Evolutionary conservation across 1,140 invertebrate genomes (phyloP).

Genomic region (Diplogasteroides magnus): DNA sequence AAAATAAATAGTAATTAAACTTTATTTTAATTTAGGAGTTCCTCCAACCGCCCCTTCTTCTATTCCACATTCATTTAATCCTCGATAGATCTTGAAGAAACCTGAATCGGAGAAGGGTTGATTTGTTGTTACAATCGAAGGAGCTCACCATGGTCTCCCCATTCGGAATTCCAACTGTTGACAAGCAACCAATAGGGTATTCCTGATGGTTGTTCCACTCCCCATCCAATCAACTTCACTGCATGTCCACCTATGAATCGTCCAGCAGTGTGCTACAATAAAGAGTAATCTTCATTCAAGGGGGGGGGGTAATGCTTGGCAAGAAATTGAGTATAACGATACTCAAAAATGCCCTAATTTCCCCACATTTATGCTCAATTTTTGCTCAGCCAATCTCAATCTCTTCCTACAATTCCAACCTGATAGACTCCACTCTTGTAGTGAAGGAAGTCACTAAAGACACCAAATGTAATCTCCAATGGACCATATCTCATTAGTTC

Average conservation of each 20-base stretch:
- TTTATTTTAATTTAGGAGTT: too few species aligned
- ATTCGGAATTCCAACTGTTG: constrained; percentile 63
- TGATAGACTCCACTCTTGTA: constrained; percentile 83
- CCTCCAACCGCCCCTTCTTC: constrained; percentile 74
- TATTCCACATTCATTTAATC: constrained; percentile 79
- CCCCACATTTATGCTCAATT: neutral
- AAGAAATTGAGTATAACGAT: too few species aligned
- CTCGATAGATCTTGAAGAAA: constrained; percentile 81
- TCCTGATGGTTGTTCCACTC: constrained; percentile 69
- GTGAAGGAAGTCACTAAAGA: constrained; percentile 78
- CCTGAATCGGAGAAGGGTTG: constrained; percentile 51
- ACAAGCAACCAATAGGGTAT: constrained; percentile 81
- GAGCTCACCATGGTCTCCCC: constrained; percentile 54
- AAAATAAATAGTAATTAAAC: too few species aligned
- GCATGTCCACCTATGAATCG: constrained; percentile 77
- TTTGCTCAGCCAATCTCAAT: neutral
- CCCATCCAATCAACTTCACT: constrained; percentile 81
- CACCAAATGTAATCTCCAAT: constrained; percentile 80
- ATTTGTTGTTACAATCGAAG: neutral
- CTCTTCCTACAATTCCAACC: too few species aligned
- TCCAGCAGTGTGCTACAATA: constrained; percentile 65
- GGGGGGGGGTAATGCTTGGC: too few species aligned
- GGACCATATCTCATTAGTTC: constrained; percentile 83
- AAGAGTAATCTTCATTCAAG: too few species aligned
- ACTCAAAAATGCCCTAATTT: too few species aligned